These are phyloP conservation scores for Drosophila robusta DNA, from an alignment of 2,888 invertebrate species.

Conservation along the genomic window DNA sequence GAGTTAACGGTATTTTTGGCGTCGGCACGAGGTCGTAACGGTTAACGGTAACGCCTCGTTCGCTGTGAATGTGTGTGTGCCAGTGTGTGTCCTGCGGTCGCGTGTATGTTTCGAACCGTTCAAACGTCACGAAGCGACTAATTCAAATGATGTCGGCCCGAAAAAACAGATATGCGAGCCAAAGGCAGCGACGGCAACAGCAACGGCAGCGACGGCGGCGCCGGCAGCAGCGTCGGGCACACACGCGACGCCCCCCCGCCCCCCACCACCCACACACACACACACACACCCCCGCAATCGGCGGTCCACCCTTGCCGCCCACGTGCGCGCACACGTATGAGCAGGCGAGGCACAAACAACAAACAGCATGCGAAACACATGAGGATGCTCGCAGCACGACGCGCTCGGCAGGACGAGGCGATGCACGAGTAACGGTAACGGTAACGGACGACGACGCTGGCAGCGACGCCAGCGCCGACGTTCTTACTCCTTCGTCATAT, in stretches of 20 bases:
- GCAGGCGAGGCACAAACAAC: slow-evolving; percentile 67
- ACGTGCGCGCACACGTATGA: slow-evolving; percentile 80
- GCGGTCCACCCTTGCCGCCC: slow-evolving; percentile 55
- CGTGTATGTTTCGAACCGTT: slow-evolving; percentile 85
- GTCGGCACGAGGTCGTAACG: slow-evolving; percentile 52
- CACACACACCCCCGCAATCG: slow-evolving; percentile 21
- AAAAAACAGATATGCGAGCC: slow-evolving; percentile 79
- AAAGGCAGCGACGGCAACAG: slow-evolving; percentile 39
- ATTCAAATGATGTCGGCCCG: slow-evolving; percentile 83
- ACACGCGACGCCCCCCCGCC: slow-evolving; percentile 54
- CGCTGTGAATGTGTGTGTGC: slow-evolving; percentile 13
- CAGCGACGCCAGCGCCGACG: slow-evolving; percentile 40
- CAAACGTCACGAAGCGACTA: slow-evolving; percentile 86
- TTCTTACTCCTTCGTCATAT: slow-evolving; percentile 78
- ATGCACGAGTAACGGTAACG: slow-evolving; percentile 50
- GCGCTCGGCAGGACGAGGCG: slow-evolving; percentile 50
- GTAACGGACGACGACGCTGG: slow-evolving; percentile 33
- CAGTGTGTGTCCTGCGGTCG: slow-evolving; percentile 61
- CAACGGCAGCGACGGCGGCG: slow-evolving; percentile 36
- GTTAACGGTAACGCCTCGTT: slow-evolving; percentile 36
- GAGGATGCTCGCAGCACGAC: slow-evolving; percentile 64
- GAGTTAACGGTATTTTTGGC: slow-evolving; percentile 55
- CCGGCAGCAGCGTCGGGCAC: slow-evolving; percentile 61
- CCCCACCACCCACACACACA: slow-evolving; percentile 16
- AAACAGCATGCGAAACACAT: slow-evolving; percentile 71